Evolutionary conservation across 2,113 vertebrate species (phyloP).

Genomic region (Barbus barbus): DNA sequence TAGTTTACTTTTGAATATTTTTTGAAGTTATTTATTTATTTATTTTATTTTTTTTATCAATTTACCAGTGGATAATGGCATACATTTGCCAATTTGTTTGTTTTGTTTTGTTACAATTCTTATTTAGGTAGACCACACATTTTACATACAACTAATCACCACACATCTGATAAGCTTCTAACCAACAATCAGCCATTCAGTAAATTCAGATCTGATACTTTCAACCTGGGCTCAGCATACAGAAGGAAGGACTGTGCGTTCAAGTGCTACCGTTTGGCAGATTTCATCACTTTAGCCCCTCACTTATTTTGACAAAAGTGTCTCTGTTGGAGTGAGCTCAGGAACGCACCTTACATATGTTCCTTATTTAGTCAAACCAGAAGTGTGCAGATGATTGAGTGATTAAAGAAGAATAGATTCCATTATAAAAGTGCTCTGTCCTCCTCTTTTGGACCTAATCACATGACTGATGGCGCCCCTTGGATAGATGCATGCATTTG

Average conservation of each 20-base stretch:
- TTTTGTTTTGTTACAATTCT: neutral
- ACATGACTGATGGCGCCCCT: conserved; percentile 7
- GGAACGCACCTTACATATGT: conserved; percentile 49
- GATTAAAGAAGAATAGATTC: conserved; percentile 59
- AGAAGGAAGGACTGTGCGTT: neutral
- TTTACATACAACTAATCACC: neutral
- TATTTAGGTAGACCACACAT: neutral
- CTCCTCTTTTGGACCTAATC: conserved; percentile 1
- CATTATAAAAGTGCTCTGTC: conserved; percentile 58
- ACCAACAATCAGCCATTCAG: neutral
- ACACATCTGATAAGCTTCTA: neutral
- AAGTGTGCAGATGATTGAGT: too few relatives aligned
- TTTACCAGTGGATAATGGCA: too few relatives aligned
- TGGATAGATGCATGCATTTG: conserved; percentile 15
- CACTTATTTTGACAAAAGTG: conserved; percentile 52
- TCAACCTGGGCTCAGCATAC: neutral
- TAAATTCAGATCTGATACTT: neutral
- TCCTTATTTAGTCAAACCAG: conserved; percentile 60
- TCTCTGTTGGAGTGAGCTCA: conserved; percentile 46
- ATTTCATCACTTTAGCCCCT: conserved; percentile 37
- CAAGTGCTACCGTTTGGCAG: conserved; percentile 7
- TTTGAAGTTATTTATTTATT: too few relatives aligned
- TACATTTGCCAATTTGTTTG: too few relatives aligned
- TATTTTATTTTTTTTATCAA: too few relatives aligned
- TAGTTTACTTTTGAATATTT: neutral